These are phyloP conservation scores for Drosophila lutescens DNA, from an alignment of 2,888 invertebrate genomes.

Conservation along the genomic window DNA sequence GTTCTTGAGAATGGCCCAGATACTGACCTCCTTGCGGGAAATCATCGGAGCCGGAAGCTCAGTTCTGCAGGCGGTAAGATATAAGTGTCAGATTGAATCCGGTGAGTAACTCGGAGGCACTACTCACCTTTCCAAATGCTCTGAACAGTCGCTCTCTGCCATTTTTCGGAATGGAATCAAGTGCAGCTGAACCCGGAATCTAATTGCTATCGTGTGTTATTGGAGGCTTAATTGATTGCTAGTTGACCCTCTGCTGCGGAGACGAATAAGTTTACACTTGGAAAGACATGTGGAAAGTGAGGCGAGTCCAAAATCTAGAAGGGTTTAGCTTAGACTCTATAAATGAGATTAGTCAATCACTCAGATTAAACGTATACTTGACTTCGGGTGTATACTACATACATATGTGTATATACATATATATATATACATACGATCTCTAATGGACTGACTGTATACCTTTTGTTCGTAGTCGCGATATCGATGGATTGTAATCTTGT, in stretches of 20 bases:
- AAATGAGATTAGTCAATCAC: constrained; percentile 22
- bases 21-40: constrained; percentile 91
- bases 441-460: constrained; percentile 14
- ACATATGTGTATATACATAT: no score
- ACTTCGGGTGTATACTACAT: neutral
- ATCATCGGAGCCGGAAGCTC: constrained; percentile 90
- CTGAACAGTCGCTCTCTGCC: constrained; percentile 21
- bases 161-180: constrained; percentile 12
- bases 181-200: constrained; percentile 13
- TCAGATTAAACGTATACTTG: constrained; percentile 14
- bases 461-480: constrained; percentile 21
- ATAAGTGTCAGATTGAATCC: neutral
- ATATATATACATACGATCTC: neutral
- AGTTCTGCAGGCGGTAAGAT: constrained; percentile 85
- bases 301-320: constrained; percentile 12
- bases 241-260: constrained; percentile 29
- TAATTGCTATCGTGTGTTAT: constrained; percentile 13
- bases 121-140: constrained; percentile 30
- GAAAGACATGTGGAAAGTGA: constrained; percentile 18
- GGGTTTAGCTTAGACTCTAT: constrained; percentile 21
- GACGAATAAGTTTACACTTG: constrained; percentile 17
- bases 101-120: constrained; percentile 14
- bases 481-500: constrained; percentile 43
- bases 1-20: constrained; percentile 96
- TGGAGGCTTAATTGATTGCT: constrained; percentile 29